phyloP scores from a whole-genome alignment of 2,888 invertebrate genomes.

The Tachystola acroxantha region DNA sequence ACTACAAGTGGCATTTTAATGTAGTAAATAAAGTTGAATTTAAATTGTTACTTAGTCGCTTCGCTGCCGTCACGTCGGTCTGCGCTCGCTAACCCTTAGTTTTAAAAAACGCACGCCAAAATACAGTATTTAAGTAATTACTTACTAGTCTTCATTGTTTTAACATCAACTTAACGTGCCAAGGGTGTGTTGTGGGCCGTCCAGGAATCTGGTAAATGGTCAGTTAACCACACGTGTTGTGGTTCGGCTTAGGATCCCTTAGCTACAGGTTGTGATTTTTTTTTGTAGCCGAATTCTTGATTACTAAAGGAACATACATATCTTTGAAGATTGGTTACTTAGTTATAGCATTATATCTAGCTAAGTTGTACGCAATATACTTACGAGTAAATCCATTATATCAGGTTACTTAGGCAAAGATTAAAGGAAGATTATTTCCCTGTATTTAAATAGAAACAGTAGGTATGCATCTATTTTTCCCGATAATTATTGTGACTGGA shows the following conservation, averaged over 20 bases:
- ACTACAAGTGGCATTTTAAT: too few species aligned
- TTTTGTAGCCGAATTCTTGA: constrained; percentile 26
- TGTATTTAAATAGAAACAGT: too few species aligned
- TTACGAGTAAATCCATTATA: too few species aligned
- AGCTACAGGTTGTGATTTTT: constrained; percentile 55
- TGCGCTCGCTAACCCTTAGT: too few species aligned
- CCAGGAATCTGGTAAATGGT: background rate
- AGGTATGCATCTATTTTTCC: too few species aligned
- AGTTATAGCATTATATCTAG: constrained; percentile 28
- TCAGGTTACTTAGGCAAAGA: too few species aligned
- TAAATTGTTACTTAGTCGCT: too few species aligned
- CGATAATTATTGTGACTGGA: too few species aligned
- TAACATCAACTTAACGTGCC: constrained; percentile 29
- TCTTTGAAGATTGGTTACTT: constrained; percentile 45
- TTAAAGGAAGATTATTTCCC: too few species aligned
- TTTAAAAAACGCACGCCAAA: too few species aligned
- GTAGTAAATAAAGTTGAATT: too few species aligned
- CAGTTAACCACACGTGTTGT: background rate
- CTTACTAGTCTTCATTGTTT: constrained; percentile 24
- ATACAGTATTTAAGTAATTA: constrained; percentile 18
- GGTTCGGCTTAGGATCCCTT: constrained; percentile 12
- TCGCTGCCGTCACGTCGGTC: too few species aligned
- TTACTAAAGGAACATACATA: constrained; percentile 37
- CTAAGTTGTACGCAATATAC: background rate
- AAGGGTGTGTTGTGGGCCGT: constrained; percentile 16